These are phyloP conservation scores for Istiophorus platypterus DNA, from an alignment of 2,113 vertebrate species.

Conservation along the genomic window DNA sequence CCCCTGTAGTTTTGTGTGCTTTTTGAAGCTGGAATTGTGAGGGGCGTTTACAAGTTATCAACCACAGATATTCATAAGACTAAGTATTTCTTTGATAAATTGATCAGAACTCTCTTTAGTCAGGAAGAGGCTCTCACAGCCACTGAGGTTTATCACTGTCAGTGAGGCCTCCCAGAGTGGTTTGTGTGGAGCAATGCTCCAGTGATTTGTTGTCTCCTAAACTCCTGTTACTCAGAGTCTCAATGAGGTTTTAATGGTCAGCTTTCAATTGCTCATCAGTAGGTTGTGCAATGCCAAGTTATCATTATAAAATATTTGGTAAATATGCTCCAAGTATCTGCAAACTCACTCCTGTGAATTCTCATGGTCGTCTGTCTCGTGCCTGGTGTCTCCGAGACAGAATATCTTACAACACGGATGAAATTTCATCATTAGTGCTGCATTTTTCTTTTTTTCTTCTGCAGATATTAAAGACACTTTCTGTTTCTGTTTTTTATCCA, in stretches of 20 bases:
- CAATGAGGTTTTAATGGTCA: conserved; percentile 64
- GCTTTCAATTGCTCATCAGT: conserved; percentile 54
- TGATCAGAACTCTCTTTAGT: neutral
- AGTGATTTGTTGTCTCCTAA: conserved; percentile 45
- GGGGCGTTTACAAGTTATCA: neutral
- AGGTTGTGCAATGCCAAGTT: conserved; percentile 57
- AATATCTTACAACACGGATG: conserved; percentile 70
- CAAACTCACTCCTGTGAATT: conserved; percentile 39
- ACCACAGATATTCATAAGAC: conserved; percentile 5
- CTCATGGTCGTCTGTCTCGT: conserved; percentile 64
- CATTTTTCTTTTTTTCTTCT: conserved; percentile 38
- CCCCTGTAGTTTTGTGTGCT: neutral
- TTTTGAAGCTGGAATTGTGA: neutral
- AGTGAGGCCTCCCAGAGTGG: conserved; percentile 4
- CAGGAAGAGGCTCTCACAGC: neutral
- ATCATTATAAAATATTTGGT: conserved; percentile 64
- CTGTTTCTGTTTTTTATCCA: conserved; percentile 55
- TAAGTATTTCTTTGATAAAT: conserved; percentile 14
- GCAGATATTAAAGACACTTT: conserved; percentile 44
- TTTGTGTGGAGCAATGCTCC: conserved; percentile 45
- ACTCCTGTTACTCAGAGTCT: conserved; percentile 51
- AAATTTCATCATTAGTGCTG: conserved; percentile 70
- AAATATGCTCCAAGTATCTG: conserved; percentile 30
- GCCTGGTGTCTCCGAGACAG: conserved; percentile 54
- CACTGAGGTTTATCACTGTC: conserved; percentile 17